phyloP scores from a whole-genome alignment of 2,797 vertebrate species.

The Euthynnus affinis region DNA sequence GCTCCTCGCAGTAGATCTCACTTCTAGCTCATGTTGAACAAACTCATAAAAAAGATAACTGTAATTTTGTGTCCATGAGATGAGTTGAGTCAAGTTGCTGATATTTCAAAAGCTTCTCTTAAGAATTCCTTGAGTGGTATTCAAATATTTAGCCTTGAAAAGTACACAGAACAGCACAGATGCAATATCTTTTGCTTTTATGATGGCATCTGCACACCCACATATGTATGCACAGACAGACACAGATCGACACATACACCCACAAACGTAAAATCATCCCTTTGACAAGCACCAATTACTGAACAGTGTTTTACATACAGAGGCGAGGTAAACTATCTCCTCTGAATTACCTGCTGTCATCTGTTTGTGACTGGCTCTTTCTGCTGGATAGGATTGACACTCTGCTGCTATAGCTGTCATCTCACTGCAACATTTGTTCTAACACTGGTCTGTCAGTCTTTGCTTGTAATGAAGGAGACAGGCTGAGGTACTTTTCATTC shows the following conservation, averaged over 20 bases:
- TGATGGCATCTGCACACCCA: slow-evolving; percentile 37
- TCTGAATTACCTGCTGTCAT: slow-evolving; percentile 20
- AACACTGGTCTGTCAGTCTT: slow-evolving; percentile 16
- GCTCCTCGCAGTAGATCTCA: neutral
- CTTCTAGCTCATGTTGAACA: neutral
- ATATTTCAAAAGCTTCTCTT: neutral
- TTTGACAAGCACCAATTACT: slow-evolving; percentile 24
- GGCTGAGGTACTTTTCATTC: neutral
- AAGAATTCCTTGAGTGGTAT: neutral
- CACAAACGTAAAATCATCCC: slow-evolving; percentile 7
- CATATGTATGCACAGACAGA: slow-evolving; percentile 19
- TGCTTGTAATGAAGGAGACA: slow-evolving; percentile 15
- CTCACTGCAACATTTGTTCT: neutral
- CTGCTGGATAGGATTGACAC: slow-evolving; percentile 4
- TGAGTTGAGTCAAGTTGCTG: neutral
- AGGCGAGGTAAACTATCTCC: neutral
- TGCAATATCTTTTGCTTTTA: slow-evolving; percentile 12
- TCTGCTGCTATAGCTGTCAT: slow-evolving; percentile 33
- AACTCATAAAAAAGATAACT: neutral
- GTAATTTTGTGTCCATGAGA: neutral
- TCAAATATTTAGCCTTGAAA: neutral
- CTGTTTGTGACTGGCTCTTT: slow-evolving; percentile 2
- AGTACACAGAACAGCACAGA: slow-evolving; percentile 7
- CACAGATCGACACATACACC: slow-evolving; percentile 16
- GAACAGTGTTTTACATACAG: neutral